phyloP scores from a whole-genome alignment of 2,113 vertebrate species.

The Apteryx owenii region DNA sequence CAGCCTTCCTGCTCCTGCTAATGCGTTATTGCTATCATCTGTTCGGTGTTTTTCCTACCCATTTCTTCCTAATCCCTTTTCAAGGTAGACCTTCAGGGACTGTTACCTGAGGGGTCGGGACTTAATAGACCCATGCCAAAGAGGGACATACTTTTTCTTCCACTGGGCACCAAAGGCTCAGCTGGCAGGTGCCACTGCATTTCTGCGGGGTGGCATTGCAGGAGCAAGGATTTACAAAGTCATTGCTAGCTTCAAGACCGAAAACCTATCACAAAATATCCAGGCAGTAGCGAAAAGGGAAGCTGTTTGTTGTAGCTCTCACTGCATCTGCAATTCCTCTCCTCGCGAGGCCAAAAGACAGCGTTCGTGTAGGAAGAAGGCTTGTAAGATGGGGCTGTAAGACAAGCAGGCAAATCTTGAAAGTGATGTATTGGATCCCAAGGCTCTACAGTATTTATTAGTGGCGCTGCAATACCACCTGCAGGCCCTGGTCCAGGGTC shows the following conservation, averaged over 20 bases:
- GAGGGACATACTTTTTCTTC: not conserved
- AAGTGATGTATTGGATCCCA: not conserved
- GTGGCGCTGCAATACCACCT: slow-evolving; percentile 63
- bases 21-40: slow-evolving; percentile 49
- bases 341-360: accelerated
- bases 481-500: slow-evolving; percentile 19
- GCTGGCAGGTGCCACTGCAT: not conserved
- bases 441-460: not conserved
- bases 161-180: not conserved
- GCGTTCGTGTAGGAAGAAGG: accelerated
- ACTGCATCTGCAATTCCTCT: not conserved
- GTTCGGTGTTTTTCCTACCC: not conserved
- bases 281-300: not conserved
- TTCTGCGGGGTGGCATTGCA: not conserved
- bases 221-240: slow-evolving; percentile 62
- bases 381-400: not conserved
- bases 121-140: slow-evolving; percentile 20
- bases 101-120: slow-evolving; percentile 35
- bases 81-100: slow-evolving; percentile 49
- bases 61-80: slow-evolving; percentile 58
- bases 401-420: not conserved
- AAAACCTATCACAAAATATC: not conserved
- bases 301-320: not conserved
- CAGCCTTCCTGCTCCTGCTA: slow-evolving; percentile 18
- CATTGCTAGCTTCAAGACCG: slow-evolving; percentile 4